Conservation (phyloP, 2,797 vertebrate genomes). For the Anabacerthia variegaticeps region DNA sequence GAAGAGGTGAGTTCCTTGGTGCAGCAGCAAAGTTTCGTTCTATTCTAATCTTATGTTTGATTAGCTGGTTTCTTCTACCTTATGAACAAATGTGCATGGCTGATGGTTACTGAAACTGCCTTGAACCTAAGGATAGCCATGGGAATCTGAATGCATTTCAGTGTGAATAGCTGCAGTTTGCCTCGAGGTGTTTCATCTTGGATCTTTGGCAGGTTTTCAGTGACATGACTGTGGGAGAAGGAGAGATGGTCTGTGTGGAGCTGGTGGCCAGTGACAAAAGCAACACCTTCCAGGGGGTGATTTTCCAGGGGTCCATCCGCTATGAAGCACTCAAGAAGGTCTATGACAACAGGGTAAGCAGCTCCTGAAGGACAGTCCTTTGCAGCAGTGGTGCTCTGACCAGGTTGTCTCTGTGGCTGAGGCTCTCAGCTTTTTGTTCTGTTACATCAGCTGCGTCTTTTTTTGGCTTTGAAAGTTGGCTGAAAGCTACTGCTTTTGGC, state of each 20-base stretch:
- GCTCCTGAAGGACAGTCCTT: neutral
- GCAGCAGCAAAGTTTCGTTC: neutral
- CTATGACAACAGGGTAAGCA: constrained; percentile 94
- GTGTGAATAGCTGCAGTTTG: neutral
- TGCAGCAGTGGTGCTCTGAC: neutral
- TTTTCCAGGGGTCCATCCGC: constrained; percentile 98
- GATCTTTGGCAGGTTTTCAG: constrained; percentile 86
- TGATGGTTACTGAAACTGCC: neutral
- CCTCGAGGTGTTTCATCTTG: neutral
- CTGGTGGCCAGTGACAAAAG: constrained; percentile 96
- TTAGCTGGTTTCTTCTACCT: neutral
- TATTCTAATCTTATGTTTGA: neutral
- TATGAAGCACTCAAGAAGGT: constrained; percentile 98
- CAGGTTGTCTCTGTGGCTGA: neutral
- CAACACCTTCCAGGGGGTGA: constrained; percentile 95
- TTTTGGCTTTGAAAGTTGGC: neutral
- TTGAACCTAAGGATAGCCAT: neutral
- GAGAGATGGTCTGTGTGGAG: constrained; percentile 98
- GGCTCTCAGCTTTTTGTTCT: neutral
- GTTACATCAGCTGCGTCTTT: neutral
- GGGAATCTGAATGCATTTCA: neutral
- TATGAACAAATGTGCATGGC: neutral
- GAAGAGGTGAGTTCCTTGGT: constrained; percentile 85
- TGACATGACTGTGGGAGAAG: constrained; percentile 96
- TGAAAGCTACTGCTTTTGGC: neutral